phyloP scores from a whole-genome alignment of 1,140 invertebrate genomes.

The Conus betulinus region DNA sequence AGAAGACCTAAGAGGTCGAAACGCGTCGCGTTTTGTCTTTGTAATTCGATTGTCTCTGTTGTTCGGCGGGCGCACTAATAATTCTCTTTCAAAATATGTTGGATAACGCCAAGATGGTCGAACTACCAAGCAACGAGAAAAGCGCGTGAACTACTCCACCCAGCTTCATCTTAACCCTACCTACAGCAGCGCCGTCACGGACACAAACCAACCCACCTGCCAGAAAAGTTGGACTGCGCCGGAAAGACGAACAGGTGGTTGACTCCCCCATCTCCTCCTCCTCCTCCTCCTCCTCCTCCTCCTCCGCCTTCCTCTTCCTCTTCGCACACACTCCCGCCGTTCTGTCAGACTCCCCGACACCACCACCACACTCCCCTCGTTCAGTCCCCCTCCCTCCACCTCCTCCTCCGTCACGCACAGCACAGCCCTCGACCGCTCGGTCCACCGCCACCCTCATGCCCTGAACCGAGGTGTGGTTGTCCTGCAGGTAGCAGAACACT shows the following conservation, averaged over 20 bases:
- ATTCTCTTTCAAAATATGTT: too few relatives aligned
- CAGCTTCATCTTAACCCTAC: too few relatives aligned
- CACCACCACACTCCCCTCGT: conserved; percentile 83
- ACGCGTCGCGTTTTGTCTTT: too few relatives aligned
- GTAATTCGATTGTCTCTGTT: too few relatives aligned
- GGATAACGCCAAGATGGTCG: too few relatives aligned
- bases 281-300: conserved; percentile 69
- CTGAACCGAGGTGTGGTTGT: conserved; percentile 96
- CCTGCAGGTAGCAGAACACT: conserved; percentile 86
- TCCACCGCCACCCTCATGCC: conserved; percentile 86
- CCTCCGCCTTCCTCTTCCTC: conserved; percentile 1
- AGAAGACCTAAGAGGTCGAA: too few relatives aligned
- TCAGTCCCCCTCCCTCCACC: conserved; percentile 28
- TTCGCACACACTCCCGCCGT: conserved; percentile 18
- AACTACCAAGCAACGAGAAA: too few relatives aligned
- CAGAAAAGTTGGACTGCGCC: conserved; percentile 96
- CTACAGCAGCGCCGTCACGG: too few relatives aligned
- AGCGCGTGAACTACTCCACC: too few relatives aligned
- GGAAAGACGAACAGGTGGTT: conserved; percentile 88
- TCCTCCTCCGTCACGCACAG: conserved; percentile 61
- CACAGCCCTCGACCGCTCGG: conserved; percentile 50
- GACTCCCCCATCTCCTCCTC: neutral
- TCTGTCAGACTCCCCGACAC: conserved; percentile 82
- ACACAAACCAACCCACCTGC: conserved; percentile 73
- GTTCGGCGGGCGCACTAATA: too few relatives aligned